Base-by-base conservation (phyloP, 2,113 vertebrate genomes). In the Xyrauchen texanus region DNA sequence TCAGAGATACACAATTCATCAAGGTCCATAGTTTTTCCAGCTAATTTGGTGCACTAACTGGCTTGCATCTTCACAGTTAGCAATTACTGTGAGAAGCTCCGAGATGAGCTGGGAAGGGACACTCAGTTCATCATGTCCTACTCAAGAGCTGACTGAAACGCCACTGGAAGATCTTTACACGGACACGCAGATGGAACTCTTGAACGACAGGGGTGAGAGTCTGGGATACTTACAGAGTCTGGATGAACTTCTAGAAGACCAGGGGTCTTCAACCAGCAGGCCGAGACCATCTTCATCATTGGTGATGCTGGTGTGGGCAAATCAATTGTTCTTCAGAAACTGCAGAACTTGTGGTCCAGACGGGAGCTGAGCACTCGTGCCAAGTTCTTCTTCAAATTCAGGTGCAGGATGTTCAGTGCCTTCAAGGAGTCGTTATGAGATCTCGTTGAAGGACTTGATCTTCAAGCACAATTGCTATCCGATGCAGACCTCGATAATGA, bases 251-350 rank as follows among this genome's bases (percentile, higher is more conserved):
- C 90, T 99, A 47, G 93, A 93, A 76, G 93, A 91, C 16, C 21
- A 85, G 3, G 95, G 0, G 68, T 95, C 66, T 95, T 97, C 85
- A 97, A 94, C 9, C 89, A 92, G 84, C 87, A 95, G 9, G 96
- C 94, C 3, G 97, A 98, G 90, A 94, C 92, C 7, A 83, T 96
- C 55, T 95, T 94, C 16, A 61, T 99, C 51, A 92, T 86, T 0
- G 97, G 97, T 0, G 97, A 98, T 1, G 97, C 97, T 0, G 97
- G 97, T 2, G 93, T 96, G 77, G 97, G 97, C 67, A 99, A 99
- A 83, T 96, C 97, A 21, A 92, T 97, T 82, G 89, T 98, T 71
- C 90, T 98, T 64, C 97, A 97, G 90, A 95, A 95, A 85, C 90
- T 99, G 73, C 96, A 97, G 91, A 94, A 90, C 82, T 89, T 97